Evolutionary conservation across 2,113 vertebrate species (phyloP).

Genomic region (Pedetes capensis): DNA sequence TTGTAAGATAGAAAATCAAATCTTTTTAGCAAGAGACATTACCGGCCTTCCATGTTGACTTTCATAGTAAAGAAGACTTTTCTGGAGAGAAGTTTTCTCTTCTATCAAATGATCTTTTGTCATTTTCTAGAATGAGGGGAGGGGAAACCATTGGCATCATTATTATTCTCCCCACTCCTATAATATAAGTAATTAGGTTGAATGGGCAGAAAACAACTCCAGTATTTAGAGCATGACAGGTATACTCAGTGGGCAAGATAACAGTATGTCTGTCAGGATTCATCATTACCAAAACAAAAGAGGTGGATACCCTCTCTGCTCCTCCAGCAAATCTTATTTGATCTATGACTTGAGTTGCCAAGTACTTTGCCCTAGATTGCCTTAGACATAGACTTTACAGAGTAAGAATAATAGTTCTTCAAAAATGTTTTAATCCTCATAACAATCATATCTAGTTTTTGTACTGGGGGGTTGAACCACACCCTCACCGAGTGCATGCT

Average conservation of each 20-base stretch:
- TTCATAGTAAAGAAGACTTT: conserved; percentile 97
- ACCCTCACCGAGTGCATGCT: too few species aligned
- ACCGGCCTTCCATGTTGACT: conserved; percentile 96
- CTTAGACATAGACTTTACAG: not conserved
- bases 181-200: not conserved
- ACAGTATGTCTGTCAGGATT: not conserved
- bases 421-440: not conserved
- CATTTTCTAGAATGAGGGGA: conserved; percentile 89
- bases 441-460: not conserved
- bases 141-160: conserved; percentile 30
- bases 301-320: not conserved
- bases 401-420: not conserved
- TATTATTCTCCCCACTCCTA: not conserved
- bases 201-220: conserved; percentile 1
- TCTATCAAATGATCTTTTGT: conserved; percentile 95
- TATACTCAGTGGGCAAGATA: not conserved
- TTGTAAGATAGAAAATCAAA: not conserved
- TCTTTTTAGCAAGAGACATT: conserved; percentile 64
- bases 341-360: not conserved
- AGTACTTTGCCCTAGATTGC: not conserved
- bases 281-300: not conserved
- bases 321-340: not conserved
- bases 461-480: too few species aligned
- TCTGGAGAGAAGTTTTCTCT: conserved; percentile 97
- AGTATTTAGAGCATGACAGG: not conserved